Percentiles rank a stretch among this genome's conserved stretches.
These are phyloP conservation scores for Epinotia nisella DNA, from an alignment of 2,888 invertebrate species.

Conservation along the genomic window DNA sequence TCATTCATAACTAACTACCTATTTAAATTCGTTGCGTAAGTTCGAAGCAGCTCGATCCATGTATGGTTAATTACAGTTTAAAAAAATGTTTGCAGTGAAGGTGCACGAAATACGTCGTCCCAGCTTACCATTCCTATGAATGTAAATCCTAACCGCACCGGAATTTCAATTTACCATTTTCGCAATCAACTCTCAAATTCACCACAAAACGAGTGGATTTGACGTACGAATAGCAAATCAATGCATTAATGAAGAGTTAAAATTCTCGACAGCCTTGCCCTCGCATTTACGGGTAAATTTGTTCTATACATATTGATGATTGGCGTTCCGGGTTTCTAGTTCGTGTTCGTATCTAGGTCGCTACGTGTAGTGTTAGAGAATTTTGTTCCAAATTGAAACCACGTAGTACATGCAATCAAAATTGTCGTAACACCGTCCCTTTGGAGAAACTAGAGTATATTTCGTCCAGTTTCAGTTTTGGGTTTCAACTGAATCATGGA, in stretches of 20 bases:
- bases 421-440: conserved; percentile 14
- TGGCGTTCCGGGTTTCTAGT: conserved; percentile 9
- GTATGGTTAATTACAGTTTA: too few species aligned
- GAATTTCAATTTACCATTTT: neutral
- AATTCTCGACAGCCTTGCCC: neutral
- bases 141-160: neutral
- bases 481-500: neutral
- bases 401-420: conserved; percentile 34
- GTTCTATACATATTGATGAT: conserved; percentile 29
- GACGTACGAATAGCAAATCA: conserved; percentile 15
- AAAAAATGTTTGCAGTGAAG: too few species aligned
- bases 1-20: too few species aligned
- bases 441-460: conserved; percentile 8
- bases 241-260: conserved; percentile 12
- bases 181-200: conserved; percentile 7
- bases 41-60: too few species aligned
- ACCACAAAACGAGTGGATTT: conserved; percentile 5
- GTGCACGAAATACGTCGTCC: too few species aligned
- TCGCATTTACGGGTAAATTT: conserved; percentile 14
- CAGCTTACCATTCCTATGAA: neutral
- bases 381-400: conserved; percentile 35
- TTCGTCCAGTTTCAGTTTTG: neutral
- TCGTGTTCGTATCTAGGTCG: conserved; percentile 6
- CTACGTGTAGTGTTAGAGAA: conserved; percentile 27
- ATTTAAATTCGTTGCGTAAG: too few species aligned